These are phyloP conservation scores for Lasioglossum albipes DNA, from an alignment of 1,140 invertebrate genomes.

Conservation along the genomic window DNA sequence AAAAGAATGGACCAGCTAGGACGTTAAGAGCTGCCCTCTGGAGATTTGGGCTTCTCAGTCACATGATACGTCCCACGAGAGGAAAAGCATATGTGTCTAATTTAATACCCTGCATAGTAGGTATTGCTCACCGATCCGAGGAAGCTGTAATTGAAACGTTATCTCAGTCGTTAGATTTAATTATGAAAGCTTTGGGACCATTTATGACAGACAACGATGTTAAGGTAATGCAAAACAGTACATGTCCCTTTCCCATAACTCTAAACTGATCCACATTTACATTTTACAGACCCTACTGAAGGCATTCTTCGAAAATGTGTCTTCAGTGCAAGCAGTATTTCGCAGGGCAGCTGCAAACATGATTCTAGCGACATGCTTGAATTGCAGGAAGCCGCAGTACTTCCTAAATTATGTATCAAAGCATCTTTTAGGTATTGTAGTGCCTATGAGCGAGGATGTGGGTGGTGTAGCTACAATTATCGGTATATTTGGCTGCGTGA, in stretches of 20 bases:
- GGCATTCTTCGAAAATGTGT: conserved; percentile 84
- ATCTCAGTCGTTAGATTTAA: conserved; percentile 84
- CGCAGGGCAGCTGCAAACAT: conserved; percentile 84
- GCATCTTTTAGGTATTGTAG: conserved; percentile 80
- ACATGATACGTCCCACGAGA: conserved; percentile 86
- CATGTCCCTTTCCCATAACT: not conserved
- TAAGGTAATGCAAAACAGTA: conserved; percentile 79
- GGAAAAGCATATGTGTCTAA: conserved; percentile 88
- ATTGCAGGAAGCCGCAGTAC: conserved; percentile 83
- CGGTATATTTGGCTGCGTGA: conserved; percentile 84
- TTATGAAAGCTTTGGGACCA: conserved; percentile 85
- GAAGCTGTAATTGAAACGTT: conserved; percentile 88
- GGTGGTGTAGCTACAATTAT: conserved; percentile 80
- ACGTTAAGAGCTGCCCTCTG: conserved; percentile 87
- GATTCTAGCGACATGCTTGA: conserved; percentile 83
- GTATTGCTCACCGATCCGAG: conserved; percentile 85
- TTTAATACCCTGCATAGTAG: conserved; percentile 85
- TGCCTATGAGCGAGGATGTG: conserved; percentile 80
- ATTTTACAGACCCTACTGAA: conserved; percentile 82
- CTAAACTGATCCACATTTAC: conserved; percentile 54
- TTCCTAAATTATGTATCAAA: conserved; percentile 83
- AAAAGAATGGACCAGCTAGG: conserved; percentile 86
- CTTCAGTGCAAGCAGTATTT: conserved; percentile 82
- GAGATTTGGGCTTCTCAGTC: conserved; percentile 87
- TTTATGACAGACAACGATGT: conserved; percentile 89